Evolutionary conservation across 2,113 vertebrate species (phyloP), one percentile per base, ranked within the genome.

Genomic region (Tragelaphus scriptus): DNA sequence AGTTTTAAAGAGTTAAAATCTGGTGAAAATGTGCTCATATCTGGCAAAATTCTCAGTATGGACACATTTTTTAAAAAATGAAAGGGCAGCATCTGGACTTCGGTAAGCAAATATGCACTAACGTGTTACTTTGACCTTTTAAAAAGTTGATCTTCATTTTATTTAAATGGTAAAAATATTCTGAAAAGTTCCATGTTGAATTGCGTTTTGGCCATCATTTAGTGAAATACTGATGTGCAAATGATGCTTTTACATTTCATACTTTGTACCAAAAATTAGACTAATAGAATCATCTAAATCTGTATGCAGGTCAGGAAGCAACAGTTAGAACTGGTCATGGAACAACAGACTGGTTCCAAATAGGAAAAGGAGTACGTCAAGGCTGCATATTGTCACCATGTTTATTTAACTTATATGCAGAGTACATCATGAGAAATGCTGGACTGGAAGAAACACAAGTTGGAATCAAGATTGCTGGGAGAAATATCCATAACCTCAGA

Each of bases 141-240:
- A 96, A 96, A 96, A 97, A 93, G 61, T 87, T 92, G 77, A 88
- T 92, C 49, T 94, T 93, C 93, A 85, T 98, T 97, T 97, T 90
- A 87, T 91, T 85, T n/a, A 77, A 86, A 80, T 81, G 56, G 30
- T 94, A 96, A 97, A 98, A 91, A 65, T 94, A 96, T 85, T n/a
- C 40, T 32, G 26, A 90, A 92, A 71, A 91, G 40, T 90, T 93
- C 49, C 36, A n/a, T 14, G 13, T 87, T 86, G n/a, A 51, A 77
- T 44, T 91, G 26, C 4, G 12, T 85, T 97, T 92, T 96, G 61
- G 36, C 30, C 40, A 87, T 81, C 7, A 77, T 59, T 94, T 92
- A 79, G 47, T 93, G 61, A 94, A 95, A 94, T 30, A 11, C 84
- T 92, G 44, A 71, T 96, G 32, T 86, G 28, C 30, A 90, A 77